Evolutionary conservation across 2,888 invertebrate species (phyloP).

Genomic region (Drosophila nigricruria): DNA sequence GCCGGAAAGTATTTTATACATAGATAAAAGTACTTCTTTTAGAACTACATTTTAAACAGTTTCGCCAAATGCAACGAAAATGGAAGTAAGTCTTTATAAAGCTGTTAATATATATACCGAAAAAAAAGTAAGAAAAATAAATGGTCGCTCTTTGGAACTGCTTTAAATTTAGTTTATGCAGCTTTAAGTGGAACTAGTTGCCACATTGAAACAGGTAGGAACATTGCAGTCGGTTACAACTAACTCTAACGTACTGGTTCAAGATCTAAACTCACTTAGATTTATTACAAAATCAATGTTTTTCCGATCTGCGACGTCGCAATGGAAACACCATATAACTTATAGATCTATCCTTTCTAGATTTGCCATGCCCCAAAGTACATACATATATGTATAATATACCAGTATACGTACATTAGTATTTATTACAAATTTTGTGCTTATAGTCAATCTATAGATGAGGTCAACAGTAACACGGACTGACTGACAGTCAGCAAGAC

Average conservation of each 20-base stretch:
- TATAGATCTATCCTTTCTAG: not conserved
- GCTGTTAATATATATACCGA: not conserved
- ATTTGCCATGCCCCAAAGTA: too few relatives aligned
- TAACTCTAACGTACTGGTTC: not conserved
- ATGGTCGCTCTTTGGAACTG: not conserved
- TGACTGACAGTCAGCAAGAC: too few relatives aligned
- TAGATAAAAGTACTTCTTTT: slow-evolving; percentile 7
- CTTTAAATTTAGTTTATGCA: not conserved
- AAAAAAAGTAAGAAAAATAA: not conserved
- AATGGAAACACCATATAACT: not conserved
- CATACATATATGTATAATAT: too few relatives aligned
- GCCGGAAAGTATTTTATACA: slow-evolving; percentile 1
- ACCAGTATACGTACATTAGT: too few relatives aligned
- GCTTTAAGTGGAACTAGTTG: not conserved
- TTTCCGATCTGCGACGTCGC: too few relatives aligned
- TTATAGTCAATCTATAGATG: too few relatives aligned
- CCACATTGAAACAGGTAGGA: not conserved
- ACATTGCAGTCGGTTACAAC: not conserved
- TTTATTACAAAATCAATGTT: too few relatives aligned
- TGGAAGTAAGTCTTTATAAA: not conserved
- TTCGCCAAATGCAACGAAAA: not conserved
- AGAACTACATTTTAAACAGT: slow-evolving; percentile 1
- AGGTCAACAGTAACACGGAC: too few relatives aligned
- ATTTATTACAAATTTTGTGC: too few relatives aligned
- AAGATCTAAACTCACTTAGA: not conserved